Conservation (phyloP, 2,888 invertebrate genomes). For the Tenthredo amoena region DNA sequence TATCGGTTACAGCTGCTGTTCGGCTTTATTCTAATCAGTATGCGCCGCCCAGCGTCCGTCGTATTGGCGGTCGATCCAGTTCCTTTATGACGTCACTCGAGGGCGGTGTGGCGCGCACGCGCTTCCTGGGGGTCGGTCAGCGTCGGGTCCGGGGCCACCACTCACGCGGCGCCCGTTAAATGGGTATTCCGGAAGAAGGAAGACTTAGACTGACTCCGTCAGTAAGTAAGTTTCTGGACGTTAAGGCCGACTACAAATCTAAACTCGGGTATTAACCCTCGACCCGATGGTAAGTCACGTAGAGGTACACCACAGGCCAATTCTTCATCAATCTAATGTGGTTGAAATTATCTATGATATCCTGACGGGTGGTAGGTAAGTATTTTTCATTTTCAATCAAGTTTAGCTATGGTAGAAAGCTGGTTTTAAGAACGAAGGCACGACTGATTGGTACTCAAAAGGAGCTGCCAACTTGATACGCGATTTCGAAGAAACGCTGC, state of each 20-base stretch:
- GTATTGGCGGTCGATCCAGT: constrained; percentile 56
- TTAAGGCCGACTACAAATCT: constrained; percentile 35
- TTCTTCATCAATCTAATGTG: constrained; percentile 23
- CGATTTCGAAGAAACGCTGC: constrained; percentile 5
- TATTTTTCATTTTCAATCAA: not conserved
- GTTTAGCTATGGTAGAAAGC: not conserved
- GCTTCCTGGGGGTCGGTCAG: constrained; percentile 50
- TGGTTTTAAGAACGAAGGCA: not conserved
- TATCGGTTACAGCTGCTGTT: constrained; percentile 40
- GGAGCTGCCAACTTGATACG: not conserved
- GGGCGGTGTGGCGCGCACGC: constrained; percentile 53
- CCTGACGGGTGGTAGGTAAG: not conserved
- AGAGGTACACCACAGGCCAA: not conserved
- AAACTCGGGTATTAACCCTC: constrained; percentile 26
- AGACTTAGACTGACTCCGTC: not conserved
- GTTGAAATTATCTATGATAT: constrained; percentile 23
- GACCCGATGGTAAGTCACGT: constrained; percentile 42
- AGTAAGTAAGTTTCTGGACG: constrained; percentile 1
- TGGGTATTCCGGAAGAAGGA: constrained; percentile 41
- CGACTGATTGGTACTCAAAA: constrained; percentile 7
- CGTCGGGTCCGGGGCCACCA: constrained; percentile 15
- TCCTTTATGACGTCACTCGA: constrained; percentile 54
- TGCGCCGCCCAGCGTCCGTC: constrained; percentile 55
- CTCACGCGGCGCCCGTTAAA: constrained; percentile 33
- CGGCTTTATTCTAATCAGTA: constrained; percentile 55